Evolutionary conservation across 2,797 vertebrate genomes (phyloP).

Genomic region (Xenops minutus): DNA sequence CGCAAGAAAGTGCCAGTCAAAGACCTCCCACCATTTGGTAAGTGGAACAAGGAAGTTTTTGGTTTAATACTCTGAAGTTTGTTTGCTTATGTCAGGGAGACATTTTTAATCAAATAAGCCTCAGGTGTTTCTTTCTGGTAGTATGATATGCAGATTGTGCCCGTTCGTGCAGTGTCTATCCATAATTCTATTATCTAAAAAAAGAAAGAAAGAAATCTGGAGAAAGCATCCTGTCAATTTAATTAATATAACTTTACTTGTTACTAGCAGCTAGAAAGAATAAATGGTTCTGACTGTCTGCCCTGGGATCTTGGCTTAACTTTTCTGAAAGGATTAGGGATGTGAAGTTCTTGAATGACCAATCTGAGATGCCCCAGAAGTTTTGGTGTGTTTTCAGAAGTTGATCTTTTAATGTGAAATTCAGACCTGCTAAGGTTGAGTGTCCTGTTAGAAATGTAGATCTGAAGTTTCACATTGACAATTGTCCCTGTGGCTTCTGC

Average conservation of each 20-base stretch:
- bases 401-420: background rate
- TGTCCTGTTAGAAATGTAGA: background rate
- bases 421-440: background rate
- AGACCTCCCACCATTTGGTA: conserved; percentile 96
- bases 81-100: background rate
- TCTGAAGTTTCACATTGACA: background rate
- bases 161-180: background rate
- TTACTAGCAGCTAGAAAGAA: background rate
- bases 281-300: background rate
- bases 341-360: background rate
- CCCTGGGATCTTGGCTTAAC: background rate
- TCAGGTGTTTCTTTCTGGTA: background rate
- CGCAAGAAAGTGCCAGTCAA: conserved; percentile 96
- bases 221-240: background rate
- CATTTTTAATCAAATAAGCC: background rate
- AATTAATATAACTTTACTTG: background rate
- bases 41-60: background rate
- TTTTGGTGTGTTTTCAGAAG: background rate
- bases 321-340: background rate
- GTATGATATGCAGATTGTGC: background rate
- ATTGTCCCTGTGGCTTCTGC: background rate
- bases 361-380: background rate
- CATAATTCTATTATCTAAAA: background rate
- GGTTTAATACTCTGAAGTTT: background rate
- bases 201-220: background rate